Conservation (phyloP, 2,797 vertebrate genomes). For the Hoplostethus mediterraneus region DNA sequence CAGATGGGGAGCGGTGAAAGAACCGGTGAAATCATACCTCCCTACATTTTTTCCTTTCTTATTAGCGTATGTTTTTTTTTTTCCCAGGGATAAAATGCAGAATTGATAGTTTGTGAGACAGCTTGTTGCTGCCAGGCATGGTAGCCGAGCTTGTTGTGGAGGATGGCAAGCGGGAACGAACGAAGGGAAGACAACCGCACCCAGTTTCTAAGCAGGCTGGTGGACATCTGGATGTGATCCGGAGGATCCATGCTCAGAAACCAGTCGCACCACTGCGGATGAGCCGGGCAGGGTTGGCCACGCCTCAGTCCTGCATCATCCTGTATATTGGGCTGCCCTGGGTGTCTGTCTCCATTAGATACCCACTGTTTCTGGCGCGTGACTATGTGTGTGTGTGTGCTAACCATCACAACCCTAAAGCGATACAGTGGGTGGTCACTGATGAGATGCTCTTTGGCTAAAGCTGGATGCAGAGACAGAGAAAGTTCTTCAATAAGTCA, state of each 20-base stretch:
- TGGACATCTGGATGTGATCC: constrained; percentile 82
- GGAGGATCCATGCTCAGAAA: constrained; percentile 24
- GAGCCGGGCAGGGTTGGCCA: constrained; percentile 63
- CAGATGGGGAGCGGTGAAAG: constrained; percentile 44
- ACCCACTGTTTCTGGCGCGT: neutral
- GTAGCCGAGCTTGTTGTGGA: constrained; percentile 61
- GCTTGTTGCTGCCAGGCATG: constrained; percentile 59
- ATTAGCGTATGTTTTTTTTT: constrained; percentile 34
- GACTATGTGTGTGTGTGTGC: neutral
- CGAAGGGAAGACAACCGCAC: constrained; percentile 55
- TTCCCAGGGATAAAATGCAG: constrained; percentile 38
- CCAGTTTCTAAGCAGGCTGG: constrained; percentile 55
- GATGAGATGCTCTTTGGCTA: neutral
- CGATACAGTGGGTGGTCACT: neutral
- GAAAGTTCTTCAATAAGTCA: neutral
- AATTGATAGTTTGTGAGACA: constrained; percentile 75
- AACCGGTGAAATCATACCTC: constrained; percentile 52
- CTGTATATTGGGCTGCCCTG: constrained; percentile 20
- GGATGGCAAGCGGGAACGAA: constrained; percentile 53
- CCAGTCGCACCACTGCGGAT: constrained; percentile 49
- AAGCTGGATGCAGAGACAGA: neutral
- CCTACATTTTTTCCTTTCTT: constrained; percentile 8
- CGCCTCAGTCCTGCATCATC: constrained; percentile 60
- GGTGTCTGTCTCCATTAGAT: constrained; percentile 17
- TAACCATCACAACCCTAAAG: neutral